Evolutionary conservation across 2,888 invertebrate species (phyloP).

Genomic region (Hypsopygia costalis): DNA sequence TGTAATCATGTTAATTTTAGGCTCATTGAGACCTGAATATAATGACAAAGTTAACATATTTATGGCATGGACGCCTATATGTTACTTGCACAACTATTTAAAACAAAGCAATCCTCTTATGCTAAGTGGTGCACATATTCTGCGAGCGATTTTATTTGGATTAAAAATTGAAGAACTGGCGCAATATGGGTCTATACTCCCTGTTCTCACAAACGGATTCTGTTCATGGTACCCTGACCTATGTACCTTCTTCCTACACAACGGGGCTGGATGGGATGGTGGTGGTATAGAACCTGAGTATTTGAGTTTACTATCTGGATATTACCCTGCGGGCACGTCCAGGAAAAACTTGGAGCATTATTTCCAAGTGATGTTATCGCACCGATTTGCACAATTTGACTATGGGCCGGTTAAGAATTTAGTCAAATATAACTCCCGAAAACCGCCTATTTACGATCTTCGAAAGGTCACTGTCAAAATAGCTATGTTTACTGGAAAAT

Average conservation of each 20-base stretch:
- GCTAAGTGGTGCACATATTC: too few species aligned
- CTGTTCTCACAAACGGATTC: too few species aligned
- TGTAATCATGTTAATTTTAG: conserved; percentile 70
- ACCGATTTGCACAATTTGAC: conserved; percentile 37
- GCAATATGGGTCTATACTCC: too few species aligned
- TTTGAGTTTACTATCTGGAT: conserved; percentile 6
- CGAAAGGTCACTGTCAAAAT: neutral
- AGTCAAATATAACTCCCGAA: neutral
- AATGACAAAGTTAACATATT: conserved; percentile 72
- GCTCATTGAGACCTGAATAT: conserved; percentile 67
- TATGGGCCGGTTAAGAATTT: conserved; percentile 22
- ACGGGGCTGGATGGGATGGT: too few species aligned
- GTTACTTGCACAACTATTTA: conserved; percentile 16
- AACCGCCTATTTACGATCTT: neutral
- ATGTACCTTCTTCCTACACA: too few species aligned
- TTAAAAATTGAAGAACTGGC: too few species aligned
- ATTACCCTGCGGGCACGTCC: conserved; percentile 41
- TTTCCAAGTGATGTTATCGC: conserved; percentile 28
- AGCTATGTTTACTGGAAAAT: neutral
- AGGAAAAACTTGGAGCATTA: conserved; percentile 39
- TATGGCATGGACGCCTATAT: conserved; percentile 41
- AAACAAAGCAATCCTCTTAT: conserved; percentile 1
- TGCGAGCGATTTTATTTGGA: too few species aligned
- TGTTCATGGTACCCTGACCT: too few species aligned
- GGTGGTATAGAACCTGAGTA: neutral